phyloP scores from a whole-genome alignment of 2,888 invertebrate species.

The Itoplectis maculator region DNA sequence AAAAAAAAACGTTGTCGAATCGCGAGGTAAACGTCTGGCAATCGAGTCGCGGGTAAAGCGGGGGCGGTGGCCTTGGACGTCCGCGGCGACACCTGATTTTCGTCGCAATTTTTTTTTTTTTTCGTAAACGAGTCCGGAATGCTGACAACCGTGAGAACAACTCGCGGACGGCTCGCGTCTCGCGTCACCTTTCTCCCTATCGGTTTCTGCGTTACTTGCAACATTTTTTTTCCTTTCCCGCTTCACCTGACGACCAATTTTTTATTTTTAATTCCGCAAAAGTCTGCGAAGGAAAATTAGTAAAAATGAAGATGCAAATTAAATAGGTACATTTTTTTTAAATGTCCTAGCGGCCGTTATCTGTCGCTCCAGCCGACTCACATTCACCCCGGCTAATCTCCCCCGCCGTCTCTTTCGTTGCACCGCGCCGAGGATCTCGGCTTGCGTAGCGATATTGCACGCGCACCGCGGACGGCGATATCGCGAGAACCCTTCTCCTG shows the following conservation, averaged over 20 bases:
- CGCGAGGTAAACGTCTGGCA: slow-evolving; percentile 1
- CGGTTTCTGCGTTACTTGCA: slow-evolving; percentile 54
- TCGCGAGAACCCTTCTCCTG: slow-evolving; percentile 29
- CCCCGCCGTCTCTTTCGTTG: slow-evolving; percentile 30
- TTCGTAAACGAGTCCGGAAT: slow-evolving; percentile 72
- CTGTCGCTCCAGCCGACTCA: slow-evolving; percentile 35
- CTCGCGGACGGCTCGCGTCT: slow-evolving; percentile 60
- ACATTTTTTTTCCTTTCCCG: slow-evolving; percentile 59
- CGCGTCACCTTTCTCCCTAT: slow-evolving; percentile 12
- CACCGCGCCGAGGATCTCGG: slow-evolving; percentile 24
- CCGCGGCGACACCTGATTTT: slow-evolving; percentile 66
- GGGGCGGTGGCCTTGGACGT: slow-evolving; percentile 8
- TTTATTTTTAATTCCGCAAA: too few relatives aligned
- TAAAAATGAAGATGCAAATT: not conserved
- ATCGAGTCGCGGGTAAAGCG: not conserved
- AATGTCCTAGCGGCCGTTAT: slow-evolving; percentile 22
- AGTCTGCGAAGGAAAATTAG: not conserved
- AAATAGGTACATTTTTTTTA: slow-evolving; percentile 4
- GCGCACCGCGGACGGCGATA: slow-evolving; percentile 31
- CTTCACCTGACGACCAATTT: too few relatives aligned
- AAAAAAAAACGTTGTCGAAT: not conserved
- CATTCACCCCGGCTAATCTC: slow-evolving; percentile 44
- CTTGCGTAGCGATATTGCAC: not conserved
- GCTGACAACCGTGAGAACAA: slow-evolving; percentile 73
- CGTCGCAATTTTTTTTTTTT: slow-evolving; percentile 42